Evolutionary conservation across 2,113 vertebrate genomes (phyloP).

Genomic region (Lepus europaeus): DNA sequence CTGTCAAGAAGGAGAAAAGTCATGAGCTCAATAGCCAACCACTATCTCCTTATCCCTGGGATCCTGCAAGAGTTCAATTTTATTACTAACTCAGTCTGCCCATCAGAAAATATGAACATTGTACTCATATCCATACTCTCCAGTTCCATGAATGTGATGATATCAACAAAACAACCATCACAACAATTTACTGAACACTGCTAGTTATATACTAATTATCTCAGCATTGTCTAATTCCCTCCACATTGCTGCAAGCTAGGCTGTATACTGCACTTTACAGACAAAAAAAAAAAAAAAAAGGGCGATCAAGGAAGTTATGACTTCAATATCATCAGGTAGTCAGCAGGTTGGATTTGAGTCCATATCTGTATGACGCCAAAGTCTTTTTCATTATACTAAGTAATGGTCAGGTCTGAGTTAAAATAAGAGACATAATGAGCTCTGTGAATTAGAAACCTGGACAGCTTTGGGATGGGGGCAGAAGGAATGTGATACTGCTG

Average conservation of each 20-base stretch:
- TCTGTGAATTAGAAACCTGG: not conserved
- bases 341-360: not conserved
- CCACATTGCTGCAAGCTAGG: not conserved
- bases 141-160: not conserved
- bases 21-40: not conserved
- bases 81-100: not conserved
- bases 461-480: not conserved
- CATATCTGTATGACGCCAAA: not conserved
- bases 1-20: not conserved
- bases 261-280: not conserved
- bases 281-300: not conserved
- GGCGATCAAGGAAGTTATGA: not conserved
- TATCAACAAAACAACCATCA: not conserved
- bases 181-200: not conserved
- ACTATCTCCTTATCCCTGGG: not conserved
- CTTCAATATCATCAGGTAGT: not conserved
- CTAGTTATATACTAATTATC: not conserved
- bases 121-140: not conserved
- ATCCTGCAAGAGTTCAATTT: not conserved
- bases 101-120: not conserved
- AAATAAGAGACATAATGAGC: not conserved
- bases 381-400: slow-evolving; percentile 17
- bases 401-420: not conserved
- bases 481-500: not conserved
- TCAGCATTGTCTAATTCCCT: not conserved